Conservation (phyloP, 1,140 invertebrate genomes). For the Chironomus tepperi region DNA sequence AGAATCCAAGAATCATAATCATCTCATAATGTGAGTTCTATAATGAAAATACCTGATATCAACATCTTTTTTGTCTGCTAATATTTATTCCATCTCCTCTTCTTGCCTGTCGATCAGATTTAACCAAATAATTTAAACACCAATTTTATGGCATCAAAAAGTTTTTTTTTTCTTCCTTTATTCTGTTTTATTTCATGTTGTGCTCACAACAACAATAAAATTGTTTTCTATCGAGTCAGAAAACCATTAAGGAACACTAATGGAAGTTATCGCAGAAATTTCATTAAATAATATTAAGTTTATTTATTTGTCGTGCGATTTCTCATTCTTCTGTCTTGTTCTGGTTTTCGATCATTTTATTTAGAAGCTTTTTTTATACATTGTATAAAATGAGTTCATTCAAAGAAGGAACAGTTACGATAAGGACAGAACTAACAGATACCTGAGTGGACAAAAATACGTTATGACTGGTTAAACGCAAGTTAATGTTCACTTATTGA, state of each 20-base stretch:
- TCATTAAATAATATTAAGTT: constrained; percentile 16
- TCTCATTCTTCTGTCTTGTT: not conserved
- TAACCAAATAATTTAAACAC: not conserved
- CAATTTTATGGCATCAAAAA: constrained; percentile 12
- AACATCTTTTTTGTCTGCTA: not conserved
- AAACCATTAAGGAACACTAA: constrained; percentile 23
- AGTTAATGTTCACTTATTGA: no score
- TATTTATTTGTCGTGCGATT: constrained; percentile 4
- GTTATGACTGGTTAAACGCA: no score
- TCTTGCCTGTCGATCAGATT: not conserved
- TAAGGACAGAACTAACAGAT: no score
- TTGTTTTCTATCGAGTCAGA: not conserved
- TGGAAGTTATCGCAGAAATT: constrained; percentile 14
- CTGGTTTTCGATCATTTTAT: no score
- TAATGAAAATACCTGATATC: no score
- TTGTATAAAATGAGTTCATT: no score
- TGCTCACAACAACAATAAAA: not conserved
- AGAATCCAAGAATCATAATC: no score
- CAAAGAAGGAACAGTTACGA: no score
- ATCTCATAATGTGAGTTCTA: no score
- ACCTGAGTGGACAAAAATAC: no score
- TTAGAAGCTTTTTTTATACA: no score
- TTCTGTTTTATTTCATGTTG: not conserved
- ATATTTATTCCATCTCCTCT: not conserved
- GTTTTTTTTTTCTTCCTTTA: not conserved